These are phyloP conservation scores for Aythya fuligula DNA, from an alignment of 2,797 vertebrate genomes.

Conservation along the genomic window DNA sequence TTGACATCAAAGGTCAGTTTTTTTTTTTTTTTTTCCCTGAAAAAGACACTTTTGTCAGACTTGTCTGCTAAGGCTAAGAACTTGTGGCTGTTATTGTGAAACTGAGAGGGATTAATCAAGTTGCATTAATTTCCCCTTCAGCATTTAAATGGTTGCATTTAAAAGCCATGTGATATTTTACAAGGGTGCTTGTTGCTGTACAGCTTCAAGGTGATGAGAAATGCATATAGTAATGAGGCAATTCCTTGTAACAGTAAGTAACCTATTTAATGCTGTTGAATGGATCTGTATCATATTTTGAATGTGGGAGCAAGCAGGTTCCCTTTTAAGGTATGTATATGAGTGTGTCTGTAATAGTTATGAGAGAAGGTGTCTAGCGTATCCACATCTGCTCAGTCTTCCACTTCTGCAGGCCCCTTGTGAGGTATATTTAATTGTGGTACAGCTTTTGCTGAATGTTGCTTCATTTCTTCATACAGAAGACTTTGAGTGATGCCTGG, in stretches of 20 bases:
- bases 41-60: background rate
- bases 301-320: background rate
- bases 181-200: too few relatives aligned
- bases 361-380: background rate
- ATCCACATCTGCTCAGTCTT: background rate
- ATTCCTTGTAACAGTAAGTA: background rate
- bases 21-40: too few relatives aligned
- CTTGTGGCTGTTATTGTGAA: too few relatives aligned
- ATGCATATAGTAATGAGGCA: background rate
- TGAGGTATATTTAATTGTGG: fast-evolving
- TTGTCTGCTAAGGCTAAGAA: too few relatives aligned
- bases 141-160: background rate
- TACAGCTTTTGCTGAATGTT: background rate
- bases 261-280: background rate
- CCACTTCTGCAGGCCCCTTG: fast-evolving
- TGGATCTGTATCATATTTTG: background rate
- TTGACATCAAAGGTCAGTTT: background rate
- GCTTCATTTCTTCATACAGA: fast-evolving
- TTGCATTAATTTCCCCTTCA: background rate
- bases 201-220: background rate
- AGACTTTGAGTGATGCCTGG: background rate
- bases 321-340: fast-evolving
- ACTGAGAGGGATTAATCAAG: too few relatives aligned
- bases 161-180: background rate
- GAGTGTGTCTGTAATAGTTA: fast-evolving